phyloP scores from a whole-genome alignment of 1,140 invertebrate species.

The Parasteatoda tepidariorum region DNA sequence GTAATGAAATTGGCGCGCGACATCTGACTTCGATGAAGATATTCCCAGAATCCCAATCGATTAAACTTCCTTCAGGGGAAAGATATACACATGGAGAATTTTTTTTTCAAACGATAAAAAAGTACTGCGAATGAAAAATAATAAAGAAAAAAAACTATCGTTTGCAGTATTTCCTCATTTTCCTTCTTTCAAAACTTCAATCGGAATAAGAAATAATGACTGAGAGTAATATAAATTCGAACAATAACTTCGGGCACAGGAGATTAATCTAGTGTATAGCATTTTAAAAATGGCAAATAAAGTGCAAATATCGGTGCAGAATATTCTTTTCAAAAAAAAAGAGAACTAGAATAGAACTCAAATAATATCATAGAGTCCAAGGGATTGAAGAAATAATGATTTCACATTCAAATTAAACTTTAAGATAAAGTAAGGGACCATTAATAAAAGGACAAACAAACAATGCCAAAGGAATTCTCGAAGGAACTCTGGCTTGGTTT shows the following conservation, averaged over 20 bases:
- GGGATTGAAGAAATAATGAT: constrained; percentile 41
- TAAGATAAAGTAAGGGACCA: background rate
- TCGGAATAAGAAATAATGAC: too few relatives aligned
- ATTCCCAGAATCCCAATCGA: constrained; percentile 32
- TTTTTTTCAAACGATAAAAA: background rate
- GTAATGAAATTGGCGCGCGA: background rate
- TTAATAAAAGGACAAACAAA: constrained; percentile 31
- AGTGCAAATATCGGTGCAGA: too few relatives aligned
- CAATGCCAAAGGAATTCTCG: background rate
- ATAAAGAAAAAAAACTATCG: background rate
- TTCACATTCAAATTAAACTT: constrained; percentile 21
- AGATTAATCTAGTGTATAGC: too few relatives aligned
- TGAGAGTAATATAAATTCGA: too few relatives aligned
- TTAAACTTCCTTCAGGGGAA: background rate
- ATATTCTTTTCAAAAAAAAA: too few relatives aligned
- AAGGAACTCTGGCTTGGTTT: background rate
- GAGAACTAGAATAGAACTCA: too few relatives aligned
- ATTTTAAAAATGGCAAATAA: too few relatives aligned
- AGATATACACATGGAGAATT: background rate
- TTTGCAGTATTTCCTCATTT: too few relatives aligned
- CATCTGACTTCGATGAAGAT: constrained; percentile 22
- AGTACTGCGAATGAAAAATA: background rate
- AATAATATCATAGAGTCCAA: constrained; percentile 8
- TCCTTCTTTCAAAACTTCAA: too few relatives aligned
- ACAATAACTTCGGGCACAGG: too few relatives aligned